A percentile compares a stretch with the other conserved stretches of the same genome.
phyloP scores from a whole-genome alignment of 2,113 vertebrate species.

The cat (Felis catus) region DNA sequence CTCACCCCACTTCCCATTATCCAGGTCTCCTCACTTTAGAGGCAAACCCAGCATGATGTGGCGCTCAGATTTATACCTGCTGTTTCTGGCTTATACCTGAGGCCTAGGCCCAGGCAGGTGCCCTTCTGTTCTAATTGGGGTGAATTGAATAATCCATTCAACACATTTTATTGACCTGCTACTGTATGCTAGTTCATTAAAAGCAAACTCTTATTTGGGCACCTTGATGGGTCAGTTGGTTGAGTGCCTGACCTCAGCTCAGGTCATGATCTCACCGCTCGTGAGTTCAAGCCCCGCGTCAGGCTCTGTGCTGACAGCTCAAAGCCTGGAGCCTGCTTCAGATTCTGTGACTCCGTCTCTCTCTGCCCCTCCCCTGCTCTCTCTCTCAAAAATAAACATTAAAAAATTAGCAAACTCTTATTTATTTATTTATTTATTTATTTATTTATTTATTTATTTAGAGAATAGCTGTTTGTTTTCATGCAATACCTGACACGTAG shows the following conservation, averaged over 20 bases:
- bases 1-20: not conserved
- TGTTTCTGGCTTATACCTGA: not conserved
- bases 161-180: not conserved
- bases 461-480: not conserved
- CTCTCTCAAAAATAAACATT: too few relatives aligned
- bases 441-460: not conserved
- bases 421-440: not conserved
- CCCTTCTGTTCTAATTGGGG: not conserved
- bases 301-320: too few relatives aligned
- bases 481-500: not conserved
- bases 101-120: not conserved
- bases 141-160: not conserved
- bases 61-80: not conserved
- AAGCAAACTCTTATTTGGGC: not conserved
- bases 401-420: not conserved
- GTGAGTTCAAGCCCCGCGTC: too few relatives aligned
- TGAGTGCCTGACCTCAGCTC: too few relatives aligned
- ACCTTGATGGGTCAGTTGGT: too few relatives aligned
- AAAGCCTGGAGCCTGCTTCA: too few relatives aligned
- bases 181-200: not conserved
- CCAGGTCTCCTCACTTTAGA: not conserved
- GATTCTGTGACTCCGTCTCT: too few relatives aligned
- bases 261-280: too few relatives aligned
- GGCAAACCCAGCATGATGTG: fast-evolving
- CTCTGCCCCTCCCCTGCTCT: too few relatives aligned